Evolutionary conservation across 2,888 invertebrate species (phyloP).

Genomic region (Drosophila melanosoma): DNA sequence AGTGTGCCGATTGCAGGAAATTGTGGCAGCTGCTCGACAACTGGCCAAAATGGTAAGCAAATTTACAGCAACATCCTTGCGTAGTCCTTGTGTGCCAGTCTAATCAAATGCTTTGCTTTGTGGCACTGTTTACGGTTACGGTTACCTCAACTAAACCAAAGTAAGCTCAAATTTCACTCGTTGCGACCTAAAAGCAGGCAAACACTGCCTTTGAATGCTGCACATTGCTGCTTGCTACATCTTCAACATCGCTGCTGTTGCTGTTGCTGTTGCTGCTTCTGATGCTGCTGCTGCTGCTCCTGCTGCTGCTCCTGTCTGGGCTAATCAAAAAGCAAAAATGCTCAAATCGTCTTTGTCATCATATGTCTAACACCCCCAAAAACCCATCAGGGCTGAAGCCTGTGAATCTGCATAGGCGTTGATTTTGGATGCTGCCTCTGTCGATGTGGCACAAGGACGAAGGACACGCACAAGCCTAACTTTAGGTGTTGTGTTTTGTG

Average conservation of each 20-base stretch:
- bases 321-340: slow-evolving; percentile 79
- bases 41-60: slow-evolving; percentile 27
- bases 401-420: slow-evolving; percentile 76
- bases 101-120: slow-evolving; percentile 78
- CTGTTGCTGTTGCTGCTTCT: no score
- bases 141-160: slow-evolving; percentile 62
- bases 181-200: slow-evolving; percentile 33
- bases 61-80: slow-evolving; percentile 38
- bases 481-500: slow-evolving; percentile 26
- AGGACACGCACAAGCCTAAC: slow-evolving; percentile 27
- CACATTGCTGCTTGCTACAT: neutral
- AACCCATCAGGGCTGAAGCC: slow-evolving; percentile 24
- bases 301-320: slow-evolving; percentile 40
- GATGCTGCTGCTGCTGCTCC: no score
- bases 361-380: slow-evolving; percentile 66
- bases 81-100: slow-evolving; percentile 28
- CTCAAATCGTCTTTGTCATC: slow-evolving; percentile 77
- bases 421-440: slow-evolving; percentile 58
- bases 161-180: slow-evolving; percentile 59
- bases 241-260: neutral
- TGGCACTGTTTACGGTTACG: slow-evolving; percentile 54
- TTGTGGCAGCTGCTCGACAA: slow-evolving; percentile 2
- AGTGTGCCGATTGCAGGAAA: slow-evolving; percentile 13
- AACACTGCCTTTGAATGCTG: neutral
- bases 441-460: slow-evolving; percentile 37